Conservation (phyloP, 2,888 invertebrate genomes). For the Chironomus riparius region DNA sequence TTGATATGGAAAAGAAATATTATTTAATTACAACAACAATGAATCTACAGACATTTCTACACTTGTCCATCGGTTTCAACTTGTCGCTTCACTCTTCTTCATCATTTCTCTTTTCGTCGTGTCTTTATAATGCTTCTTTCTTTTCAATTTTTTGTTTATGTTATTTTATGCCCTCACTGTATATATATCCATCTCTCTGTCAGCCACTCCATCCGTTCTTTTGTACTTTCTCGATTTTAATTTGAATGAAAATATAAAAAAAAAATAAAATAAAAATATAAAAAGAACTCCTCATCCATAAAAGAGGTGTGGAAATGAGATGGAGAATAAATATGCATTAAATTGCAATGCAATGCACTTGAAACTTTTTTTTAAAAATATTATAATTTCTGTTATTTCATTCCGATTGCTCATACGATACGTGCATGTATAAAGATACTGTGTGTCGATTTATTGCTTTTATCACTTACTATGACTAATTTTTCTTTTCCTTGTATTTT, state of each 20-base stretch:
- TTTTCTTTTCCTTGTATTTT: neutral
- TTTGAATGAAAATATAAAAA: neutral
- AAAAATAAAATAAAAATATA: too few relatives aligned
- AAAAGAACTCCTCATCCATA: neutral
- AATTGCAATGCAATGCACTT: neutral
- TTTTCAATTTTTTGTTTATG: neutral
- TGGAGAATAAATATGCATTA: neutral
- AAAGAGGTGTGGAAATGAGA: neutral
- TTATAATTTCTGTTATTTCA: too few relatives aligned
- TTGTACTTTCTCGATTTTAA: neutral
- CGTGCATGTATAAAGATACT: too few relatives aligned
- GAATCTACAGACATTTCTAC: neutral
- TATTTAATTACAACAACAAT: neutral
- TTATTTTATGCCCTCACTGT: neutral
- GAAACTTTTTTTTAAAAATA: neutral
- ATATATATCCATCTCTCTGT: neutral
- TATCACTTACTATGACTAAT: neutral
- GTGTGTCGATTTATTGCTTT: neutral
- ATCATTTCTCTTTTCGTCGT: neutral
- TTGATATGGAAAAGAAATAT: neutral
- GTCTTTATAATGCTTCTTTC: neutral
- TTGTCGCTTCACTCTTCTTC: conserved; percentile 11
- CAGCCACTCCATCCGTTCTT: conserved; percentile 13
- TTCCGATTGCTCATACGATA: too few relatives aligned
- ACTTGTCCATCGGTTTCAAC: conserved; percentile 19